These are phyloP conservation scores for Lepidurus arcticus DNA, from an alignment of 1,140 invertebrate species.

Conservation along the genomic window DNA sequence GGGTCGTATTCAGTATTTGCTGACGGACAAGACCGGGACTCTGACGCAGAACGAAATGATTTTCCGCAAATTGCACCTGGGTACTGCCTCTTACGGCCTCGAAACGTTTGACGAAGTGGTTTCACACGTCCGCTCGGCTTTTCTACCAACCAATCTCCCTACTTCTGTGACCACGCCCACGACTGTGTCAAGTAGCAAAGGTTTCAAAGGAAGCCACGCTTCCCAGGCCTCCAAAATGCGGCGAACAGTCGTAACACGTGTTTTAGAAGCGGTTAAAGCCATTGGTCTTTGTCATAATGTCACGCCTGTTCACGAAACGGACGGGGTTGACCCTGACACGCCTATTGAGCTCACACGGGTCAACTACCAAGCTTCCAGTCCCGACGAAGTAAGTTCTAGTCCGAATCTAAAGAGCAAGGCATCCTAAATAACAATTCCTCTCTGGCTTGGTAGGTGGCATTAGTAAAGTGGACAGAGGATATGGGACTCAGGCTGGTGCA, in stretches of 20 bases:
- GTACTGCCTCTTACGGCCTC: conserved; percentile 76
- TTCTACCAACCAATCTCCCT: neutral
- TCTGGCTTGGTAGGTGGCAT: conserved; percentile 55
- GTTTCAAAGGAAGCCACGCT: neutral
- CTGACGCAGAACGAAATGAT: conserved; percentile 99
- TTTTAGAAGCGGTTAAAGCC: conserved; percentile 83
- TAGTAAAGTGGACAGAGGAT: conserved; percentile 70
- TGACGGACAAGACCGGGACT: conserved; percentile 98
- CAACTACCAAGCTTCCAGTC: conserved; percentile 84
- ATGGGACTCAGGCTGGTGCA: conserved; percentile 59
- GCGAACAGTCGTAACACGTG: conserved; percentile 65
- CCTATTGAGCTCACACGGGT: conserved; percentile 38
- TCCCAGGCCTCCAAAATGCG: conserved; percentile 48
- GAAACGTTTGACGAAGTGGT: conserved; percentile 81
- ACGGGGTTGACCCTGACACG: conserved; percentile 38
- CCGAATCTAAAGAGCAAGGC: too few species aligned
- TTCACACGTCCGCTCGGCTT: neutral
- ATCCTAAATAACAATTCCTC: too few species aligned
- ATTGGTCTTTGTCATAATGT: conserved; percentile 98
- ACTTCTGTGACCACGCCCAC: neutral
- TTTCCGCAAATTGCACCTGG: conserved; percentile 88
- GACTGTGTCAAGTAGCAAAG: neutral
- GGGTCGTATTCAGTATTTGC: conserved; percentile 89
- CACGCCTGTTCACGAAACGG: conserved; percentile 85
- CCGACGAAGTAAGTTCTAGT: conserved; percentile 76